A percentile compares a stretch with the other conserved stretches of the same genome.
Conservation (phyloP, 2,797 vertebrate genomes). For the Geotrypetes seraphini region DNA sequence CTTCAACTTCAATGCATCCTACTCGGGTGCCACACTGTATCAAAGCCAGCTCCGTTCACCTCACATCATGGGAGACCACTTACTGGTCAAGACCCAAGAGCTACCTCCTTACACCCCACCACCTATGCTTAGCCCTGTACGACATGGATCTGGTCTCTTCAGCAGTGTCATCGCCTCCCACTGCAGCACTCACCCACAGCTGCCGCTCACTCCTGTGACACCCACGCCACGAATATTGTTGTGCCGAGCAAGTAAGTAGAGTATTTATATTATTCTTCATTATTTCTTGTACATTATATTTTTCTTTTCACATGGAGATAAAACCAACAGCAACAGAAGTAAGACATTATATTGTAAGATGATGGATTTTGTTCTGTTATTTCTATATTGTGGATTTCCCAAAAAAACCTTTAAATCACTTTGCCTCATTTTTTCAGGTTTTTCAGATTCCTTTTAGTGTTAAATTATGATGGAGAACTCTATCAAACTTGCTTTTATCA, state of each 20-base stretch:
- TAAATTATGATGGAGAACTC: too few relatives aligned
- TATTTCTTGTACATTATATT: too few relatives aligned
- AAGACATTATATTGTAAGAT: too few relatives aligned
- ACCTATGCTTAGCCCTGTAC: constrained; percentile 77
- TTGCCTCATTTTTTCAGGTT: too few relatives aligned
- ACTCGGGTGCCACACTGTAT: constrained; percentile 62
- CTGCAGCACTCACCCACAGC: constrained; percentile 38
- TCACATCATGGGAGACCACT: constrained; percentile 46
- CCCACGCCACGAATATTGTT: constrained; percentile 56
- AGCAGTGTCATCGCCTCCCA: constrained; percentile 56
- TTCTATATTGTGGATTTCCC: too few relatives aligned
- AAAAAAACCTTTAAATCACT: too few relatives aligned
- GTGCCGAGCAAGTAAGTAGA: constrained; percentile 60
- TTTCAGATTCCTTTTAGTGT: too few relatives aligned
- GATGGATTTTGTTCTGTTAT: too few relatives aligned
- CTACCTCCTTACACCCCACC: constrained; percentile 73
- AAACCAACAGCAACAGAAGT: too few relatives aligned
- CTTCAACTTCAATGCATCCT: constrained; percentile 35
- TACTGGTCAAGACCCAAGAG: constrained; percentile 43
- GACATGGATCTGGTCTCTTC: constrained; percentile 77
- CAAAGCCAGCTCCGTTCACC: constrained; percentile 73
- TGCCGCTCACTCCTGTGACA: constrained; percentile 59
- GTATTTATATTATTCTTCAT: too few relatives aligned
- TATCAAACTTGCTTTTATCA: too few relatives aligned
- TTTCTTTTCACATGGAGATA: too few relatives aligned